These are phyloP conservation scores for Bostrychus sinensis DNA, from an alignment of 2,113 vertebrate species.

Conservation along the genomic window DNA sequence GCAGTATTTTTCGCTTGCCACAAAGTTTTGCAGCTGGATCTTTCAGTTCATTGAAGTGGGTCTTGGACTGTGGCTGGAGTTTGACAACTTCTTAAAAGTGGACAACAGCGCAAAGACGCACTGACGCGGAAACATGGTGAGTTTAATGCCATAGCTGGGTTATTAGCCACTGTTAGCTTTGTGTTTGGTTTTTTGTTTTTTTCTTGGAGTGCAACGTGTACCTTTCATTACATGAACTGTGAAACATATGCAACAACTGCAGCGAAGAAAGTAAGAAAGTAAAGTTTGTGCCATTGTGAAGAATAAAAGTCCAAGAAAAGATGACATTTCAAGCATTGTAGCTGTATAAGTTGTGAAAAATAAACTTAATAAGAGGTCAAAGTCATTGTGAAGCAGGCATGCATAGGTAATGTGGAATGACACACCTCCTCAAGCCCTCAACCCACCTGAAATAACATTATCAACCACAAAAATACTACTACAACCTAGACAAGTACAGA, in stretches of 20 bases:
- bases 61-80: neutral
- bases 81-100: neutral
- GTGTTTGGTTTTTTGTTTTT: accelerated
- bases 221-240: neutral
- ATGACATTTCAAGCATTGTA: too few species aligned
- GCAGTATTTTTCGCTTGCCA: neutral
- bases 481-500: too few species aligned
- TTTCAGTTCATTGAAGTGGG: constrained; percentile 23
- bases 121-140: constrained; percentile 71
- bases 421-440: constrained; percentile 28
- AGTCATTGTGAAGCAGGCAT: constrained; percentile 32
- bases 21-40: constrained; percentile 37
- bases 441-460: constrained; percentile 7
- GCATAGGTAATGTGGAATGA: constrained; percentile 53
- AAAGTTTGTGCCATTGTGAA: too few species aligned
- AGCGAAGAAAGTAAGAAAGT: too few species aligned
- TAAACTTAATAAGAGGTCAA: neutral
- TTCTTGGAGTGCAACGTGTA: neutral
- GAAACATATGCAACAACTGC: neutral
- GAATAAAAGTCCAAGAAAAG: too few species aligned
- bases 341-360: too few species aligned
- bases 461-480: neutral
- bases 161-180: neutral
- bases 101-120: constrained; percentile 9
- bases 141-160: neutral